Percentiles rank a stretch among this genome's conserved stretches.
phyloP scores from a whole-genome alignment of 2,888 invertebrate species.

The Meteorus colon region DNA sequence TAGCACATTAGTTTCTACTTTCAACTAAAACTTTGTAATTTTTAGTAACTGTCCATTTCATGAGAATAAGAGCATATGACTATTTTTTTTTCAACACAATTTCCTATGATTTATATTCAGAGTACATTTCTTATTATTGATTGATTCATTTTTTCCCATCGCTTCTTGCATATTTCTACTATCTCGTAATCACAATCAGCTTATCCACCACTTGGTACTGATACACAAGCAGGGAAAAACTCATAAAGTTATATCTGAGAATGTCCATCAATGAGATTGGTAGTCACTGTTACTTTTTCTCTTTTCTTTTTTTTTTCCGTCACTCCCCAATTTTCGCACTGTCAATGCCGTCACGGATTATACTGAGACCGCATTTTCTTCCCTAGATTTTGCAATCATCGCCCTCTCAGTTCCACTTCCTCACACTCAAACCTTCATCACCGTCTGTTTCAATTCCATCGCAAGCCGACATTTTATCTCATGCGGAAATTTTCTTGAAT shows the following conservation, averaged over 20 bases:
- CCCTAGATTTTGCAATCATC: constrained; percentile 12
- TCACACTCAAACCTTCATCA: constrained; percentile 19
- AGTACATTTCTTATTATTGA: no score
- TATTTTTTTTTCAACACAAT: no score
- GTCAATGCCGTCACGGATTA: constrained; percentile 27
- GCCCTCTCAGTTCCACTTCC: background rate
- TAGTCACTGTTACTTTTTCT: background rate
- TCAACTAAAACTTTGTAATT: constrained; percentile 12
- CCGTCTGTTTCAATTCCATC: constrained; percentile 26
- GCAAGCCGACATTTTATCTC: constrained; percentile 1
- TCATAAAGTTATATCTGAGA: background rate
- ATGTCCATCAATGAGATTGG: background rate
- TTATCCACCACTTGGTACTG: background rate
- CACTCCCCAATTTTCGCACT: background rate
- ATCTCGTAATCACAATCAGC: background rate
- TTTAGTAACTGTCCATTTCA: background rate
- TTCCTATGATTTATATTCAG: no score
- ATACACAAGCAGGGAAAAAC: constrained; percentile 3
- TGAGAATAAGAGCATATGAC: no score
- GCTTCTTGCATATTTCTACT: background rate
- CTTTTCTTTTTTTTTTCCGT: background rate
- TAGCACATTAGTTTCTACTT: constrained; percentile 19
- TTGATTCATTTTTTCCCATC: no score
- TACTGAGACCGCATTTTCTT: constrained; percentile 21
- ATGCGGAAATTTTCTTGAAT: constrained; percentile 23